Evolutionary conservation across 37 sponge, comb jelly and placozoan genomes (phyloP), one percentile per base, ranked within the genome.

Genomic region (Cladorhizidae sp.): DNA sequence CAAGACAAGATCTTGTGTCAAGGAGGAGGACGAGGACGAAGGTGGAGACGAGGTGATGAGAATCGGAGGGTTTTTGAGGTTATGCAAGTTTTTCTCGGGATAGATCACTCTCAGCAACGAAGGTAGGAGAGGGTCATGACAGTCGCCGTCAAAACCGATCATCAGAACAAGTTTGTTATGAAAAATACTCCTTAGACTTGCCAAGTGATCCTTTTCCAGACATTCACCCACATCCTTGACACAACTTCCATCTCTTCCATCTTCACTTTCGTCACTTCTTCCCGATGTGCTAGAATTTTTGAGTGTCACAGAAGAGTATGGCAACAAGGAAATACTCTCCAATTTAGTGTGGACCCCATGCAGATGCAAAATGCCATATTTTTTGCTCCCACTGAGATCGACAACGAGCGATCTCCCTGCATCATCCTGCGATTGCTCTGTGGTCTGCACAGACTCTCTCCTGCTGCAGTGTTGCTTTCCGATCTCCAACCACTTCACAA

Each of bases 341-440:
- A 37, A 57, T 62, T 40, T 1, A 18, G 70, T 73, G 40, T 39
- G 29, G 32, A 73, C 51, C n/a, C 72, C 75, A 51, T 75, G 68
- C 36, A 83, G 38, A 64, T 83, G 83, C 39, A 83, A 54, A n/a
- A 83, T 26, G 25, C 43, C 43, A 71, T 12, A 33, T 65, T 65
- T 31, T 32, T 31, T 25, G 67, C 32, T 32, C 3, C 2, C 32
- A 58, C 5, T 58, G 59, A 5, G 61, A 5, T 59, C 61, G 15
- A 45, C 49, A 45, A 45, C 9, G 9, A 5, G 5, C 8, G 9
- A 45, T 45, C 8, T 12, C 8, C 49, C 49, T 12, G 49, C 49
- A 45, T 45, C 49, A 45, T 9, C 9, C 5, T 5, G 49, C 15
- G 25, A n/a, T 17, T 61, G 28, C 15, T 7, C 62, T 61, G 62